These are phyloP conservation scores for Dendrocopos noguchii DNA, from an alignment of 2,113 vertebrate genomes.

Conservation along the genomic window DNA sequence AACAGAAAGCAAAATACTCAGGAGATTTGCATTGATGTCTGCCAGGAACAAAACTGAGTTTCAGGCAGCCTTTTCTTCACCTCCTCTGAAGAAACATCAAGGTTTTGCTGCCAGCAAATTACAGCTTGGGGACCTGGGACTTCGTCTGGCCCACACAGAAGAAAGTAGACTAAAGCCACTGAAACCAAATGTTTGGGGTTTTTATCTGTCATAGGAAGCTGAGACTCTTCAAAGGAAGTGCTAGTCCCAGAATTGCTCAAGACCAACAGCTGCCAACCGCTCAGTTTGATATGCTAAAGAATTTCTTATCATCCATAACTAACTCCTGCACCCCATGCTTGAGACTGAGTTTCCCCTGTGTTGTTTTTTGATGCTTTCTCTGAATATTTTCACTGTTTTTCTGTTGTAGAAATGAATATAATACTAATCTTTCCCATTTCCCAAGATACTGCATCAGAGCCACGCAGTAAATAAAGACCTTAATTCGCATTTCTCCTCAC, in stretches of 20 bases:
- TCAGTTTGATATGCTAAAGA: slow-evolving; percentile 30
- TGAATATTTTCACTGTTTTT: slow-evolving; percentile 7
- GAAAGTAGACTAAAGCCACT: background rate
- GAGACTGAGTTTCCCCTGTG: background rate
- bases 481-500: background rate
- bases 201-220: background rate
- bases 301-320: background rate
- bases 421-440: background rate
- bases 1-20: slow-evolving; percentile 15
- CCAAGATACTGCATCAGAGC: background rate
- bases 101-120: slow-evolving; percentile 45
- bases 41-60: slow-evolving; percentile 26
- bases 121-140: background rate
- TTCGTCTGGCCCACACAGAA: background rate
- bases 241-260: background rate
- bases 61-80: background rate
- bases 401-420: background rate
- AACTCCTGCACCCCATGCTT: background rate
- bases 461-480: background rate
- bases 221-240: slow-evolving; percentile 1
- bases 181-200: slow-evolving; percentile 32
- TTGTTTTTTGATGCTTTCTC: background rate
- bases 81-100: slow-evolving; percentile 37
- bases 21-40: background rate
- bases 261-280: background rate